phyloP scores from a whole-genome alignment of 1,140 invertebrate species.

The Carposina sasakii region DNA sequence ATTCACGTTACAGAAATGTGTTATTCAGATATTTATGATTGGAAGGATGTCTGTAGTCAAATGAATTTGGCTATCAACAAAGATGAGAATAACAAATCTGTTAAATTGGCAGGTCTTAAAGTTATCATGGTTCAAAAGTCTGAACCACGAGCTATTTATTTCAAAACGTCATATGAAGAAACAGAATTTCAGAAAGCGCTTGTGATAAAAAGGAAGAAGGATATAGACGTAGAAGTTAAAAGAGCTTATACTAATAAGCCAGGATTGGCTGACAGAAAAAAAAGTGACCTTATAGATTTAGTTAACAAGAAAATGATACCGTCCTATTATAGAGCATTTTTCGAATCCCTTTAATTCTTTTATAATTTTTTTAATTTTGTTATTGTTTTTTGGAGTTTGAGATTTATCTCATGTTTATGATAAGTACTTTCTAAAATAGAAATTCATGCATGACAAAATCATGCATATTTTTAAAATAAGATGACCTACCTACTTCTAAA shows the following conservation, averaged over 20 bases:
- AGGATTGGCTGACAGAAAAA: conserved; percentile 12
- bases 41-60: conserved; percentile 14
- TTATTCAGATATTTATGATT: conserved; percentile 11
- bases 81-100: conserved; percentile 12
- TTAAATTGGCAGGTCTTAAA: conserved; percentile 12
- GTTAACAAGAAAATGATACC: conserved; percentile 9
- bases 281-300: conserved; percentile 10
- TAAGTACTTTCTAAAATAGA: too few relatives aligned
- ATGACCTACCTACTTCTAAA: too few relatives aligned
- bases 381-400: too few relatives aligned
- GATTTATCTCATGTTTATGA: too few relatives aligned
- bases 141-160: conserved; percentile 10
- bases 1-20: conserved; percentile 12
- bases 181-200: conserved; percentile 13
- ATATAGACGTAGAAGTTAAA: conserved; percentile 6
- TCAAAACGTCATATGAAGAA: conserved; percentile 16
- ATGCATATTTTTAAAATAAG: too few relatives aligned
- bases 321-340: conserved; percentile 8
- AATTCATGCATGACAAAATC: too few relatives aligned
- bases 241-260: conserved; percentile 10
- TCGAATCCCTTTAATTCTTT: conserved; percentile 7
- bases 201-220: conserved; percentile 12
- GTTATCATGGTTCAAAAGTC: conserved; percentile 9
- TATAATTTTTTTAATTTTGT: too few relatives aligned
- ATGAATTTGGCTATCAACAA: conserved; percentile 8